Base-by-base conservation (phyloP, 2,888 invertebrate genomes). In the Apotomis capreana region DNA sequence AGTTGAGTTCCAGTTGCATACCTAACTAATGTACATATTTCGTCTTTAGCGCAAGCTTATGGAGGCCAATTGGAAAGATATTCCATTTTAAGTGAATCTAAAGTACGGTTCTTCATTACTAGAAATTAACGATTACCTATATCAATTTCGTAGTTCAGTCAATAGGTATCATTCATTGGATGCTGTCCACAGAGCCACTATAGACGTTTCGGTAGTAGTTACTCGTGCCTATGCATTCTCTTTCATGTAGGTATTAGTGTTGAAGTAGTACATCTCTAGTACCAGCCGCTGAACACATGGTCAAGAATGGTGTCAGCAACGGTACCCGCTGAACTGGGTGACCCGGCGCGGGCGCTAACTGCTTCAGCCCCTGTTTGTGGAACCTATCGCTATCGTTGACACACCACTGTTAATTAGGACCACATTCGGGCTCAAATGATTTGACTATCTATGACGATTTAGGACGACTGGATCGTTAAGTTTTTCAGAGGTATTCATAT, bases 241-340 rank as follows among this genome's bases (percentile, higher is more conserved):
- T 9, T 9, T 49, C 10, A 9, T 10, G 10, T 10, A 9, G 1
- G 10, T 10, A 0, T 49, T 49, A 10, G 10, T 49, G 10, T 10
- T 9, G 49, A 49, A 49, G 49, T 49, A 60, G 40, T 60, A 60
- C 60, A 9, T 37, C 37, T 49, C 26, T 15, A 26, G n/a, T 10
- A 51, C 46, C 46, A 10, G 46, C 9, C 9, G 9, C 46, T 46
- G 46, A 10, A 46, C 37, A 68, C 36, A 67, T 58, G 58, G 57
- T 15, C 46, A 69, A 68, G 75, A 78, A 74, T 70, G 74, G 74
- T 69, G 80, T 77, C 62, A 13, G 68, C 79, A 85, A 89, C 90
- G 87, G 90, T 84, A 83, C 62, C 61, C 5, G 55, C 81, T 87
- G 88, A 89, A 89, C 79, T 89, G 78, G 90, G 90, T 90, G 88